Evolutionary conservation across 1,140 invertebrate genomes (phyloP).

Genomic region (Dinoponera quadriceps): DNA sequence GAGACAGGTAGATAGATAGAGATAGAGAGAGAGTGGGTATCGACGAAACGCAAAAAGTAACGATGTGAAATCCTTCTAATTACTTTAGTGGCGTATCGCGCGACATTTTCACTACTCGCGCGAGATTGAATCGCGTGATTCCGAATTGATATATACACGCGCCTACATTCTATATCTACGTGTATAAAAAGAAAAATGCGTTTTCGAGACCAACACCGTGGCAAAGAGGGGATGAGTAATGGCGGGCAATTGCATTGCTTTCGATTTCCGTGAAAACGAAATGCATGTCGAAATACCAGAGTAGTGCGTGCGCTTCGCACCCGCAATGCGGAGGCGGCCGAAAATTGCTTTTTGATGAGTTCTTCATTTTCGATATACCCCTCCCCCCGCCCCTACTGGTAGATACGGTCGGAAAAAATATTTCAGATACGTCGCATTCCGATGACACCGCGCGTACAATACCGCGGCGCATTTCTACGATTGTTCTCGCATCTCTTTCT

Average conservation of each 20-base stretch:
- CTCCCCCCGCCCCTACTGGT: neutral
- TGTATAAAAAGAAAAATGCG: conserved; percentile 17
- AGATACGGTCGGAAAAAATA: conserved; percentile 44
- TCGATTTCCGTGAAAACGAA: conserved; percentile 54
- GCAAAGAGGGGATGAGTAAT: conserved; percentile 38
- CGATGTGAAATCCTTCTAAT: conserved; percentile 11
- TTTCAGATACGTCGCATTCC: conserved; percentile 37
- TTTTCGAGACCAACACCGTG: conserved; percentile 18
- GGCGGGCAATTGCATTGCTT: conserved; percentile 41
- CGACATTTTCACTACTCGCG: neutral
- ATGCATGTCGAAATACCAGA: conserved; percentile 53
- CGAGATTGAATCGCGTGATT: conserved; percentile 23
- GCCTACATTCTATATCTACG: neutral
- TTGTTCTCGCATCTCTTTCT: conserved; percentile 12
- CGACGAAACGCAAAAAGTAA: neutral
- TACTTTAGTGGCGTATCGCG: conserved; percentile 15
- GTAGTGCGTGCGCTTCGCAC: conserved; percentile 18
- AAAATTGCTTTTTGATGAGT: conserved; percentile 70
- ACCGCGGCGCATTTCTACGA: neutral
- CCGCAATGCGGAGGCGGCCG: conserved; percentile 54
- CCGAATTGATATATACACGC: neutral
- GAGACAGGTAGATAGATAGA: neutral
- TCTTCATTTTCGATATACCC: conserved; percentile 57
- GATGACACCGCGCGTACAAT: neutral
- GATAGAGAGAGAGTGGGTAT: neutral